phyloP scores from a whole-genome alignment of 1,140 invertebrate species.

The Drosophila truncata region DNA sequence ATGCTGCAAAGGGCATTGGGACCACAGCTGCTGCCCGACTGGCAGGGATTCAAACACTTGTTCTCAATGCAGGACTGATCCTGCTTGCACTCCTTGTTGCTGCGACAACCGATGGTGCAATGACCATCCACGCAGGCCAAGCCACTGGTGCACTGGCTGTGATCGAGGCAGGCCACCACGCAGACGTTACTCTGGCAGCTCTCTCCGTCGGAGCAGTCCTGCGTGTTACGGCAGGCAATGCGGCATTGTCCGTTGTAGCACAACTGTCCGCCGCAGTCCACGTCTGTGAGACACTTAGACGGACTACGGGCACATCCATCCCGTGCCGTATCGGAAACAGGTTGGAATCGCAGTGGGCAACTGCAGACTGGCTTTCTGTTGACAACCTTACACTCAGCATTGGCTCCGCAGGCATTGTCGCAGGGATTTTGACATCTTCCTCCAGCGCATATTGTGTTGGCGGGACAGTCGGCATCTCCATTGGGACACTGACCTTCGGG shows the following conservation, averaged over 20 bases:
- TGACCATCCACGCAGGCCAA: constrained; percentile 93
- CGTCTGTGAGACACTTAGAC: constrained; percentile 89
- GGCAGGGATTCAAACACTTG: constrained; percentile 94
- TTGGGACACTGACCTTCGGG: constrained; percentile 90
- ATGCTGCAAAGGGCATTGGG: constrained; percentile 93
- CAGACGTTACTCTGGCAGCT: constrained; percentile 92
- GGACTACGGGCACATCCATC: constrained; percentile 91
- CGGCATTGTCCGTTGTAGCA: constrained; percentile 94
- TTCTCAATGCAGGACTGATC: constrained; percentile 93
- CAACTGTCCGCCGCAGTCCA: constrained; percentile 91
- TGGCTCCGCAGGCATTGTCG: constrained; percentile 90
- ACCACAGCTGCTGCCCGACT: constrained; percentile 91
- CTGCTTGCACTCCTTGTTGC: constrained; percentile 91
- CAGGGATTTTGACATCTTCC: constrained; percentile 92
- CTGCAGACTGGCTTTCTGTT: constrained; percentile 91
- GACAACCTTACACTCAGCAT: constrained; percentile 91
- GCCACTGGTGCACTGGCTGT: constrained; percentile 91
- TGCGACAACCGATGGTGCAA: constrained; percentile 93
- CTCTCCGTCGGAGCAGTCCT: constrained; percentile 93
- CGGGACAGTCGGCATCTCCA: constrained; percentile 91
- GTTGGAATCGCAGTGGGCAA: constrained; percentile 91
- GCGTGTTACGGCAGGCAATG: constrained; percentile 91
- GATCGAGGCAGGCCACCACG: constrained; percentile 90
- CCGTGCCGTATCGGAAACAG: constrained; percentile 87
- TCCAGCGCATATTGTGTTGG: constrained; percentile 90